A percentile compares a stretch with the other conserved stretches of the same genome.
These are phyloP conservation scores for Ammodytes dubius DNA, from an alignment of 2,113 vertebrate species.

Conservation along the genomic window DNA sequence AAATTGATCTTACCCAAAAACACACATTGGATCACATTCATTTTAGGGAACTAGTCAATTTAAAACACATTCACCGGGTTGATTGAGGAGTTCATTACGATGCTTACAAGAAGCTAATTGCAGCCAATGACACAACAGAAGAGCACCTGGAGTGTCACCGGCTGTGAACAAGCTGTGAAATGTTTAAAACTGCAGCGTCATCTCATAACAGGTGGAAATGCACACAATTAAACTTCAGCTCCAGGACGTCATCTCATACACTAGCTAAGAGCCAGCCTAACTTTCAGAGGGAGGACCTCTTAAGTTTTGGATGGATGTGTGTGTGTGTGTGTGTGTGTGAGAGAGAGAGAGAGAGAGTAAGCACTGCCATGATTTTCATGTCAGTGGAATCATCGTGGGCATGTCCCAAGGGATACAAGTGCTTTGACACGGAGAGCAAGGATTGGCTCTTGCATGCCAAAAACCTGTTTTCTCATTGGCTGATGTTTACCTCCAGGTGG, in stretches of 20 bases:
- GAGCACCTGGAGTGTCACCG: neutral
- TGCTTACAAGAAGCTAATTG: neutral
- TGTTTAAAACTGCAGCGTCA: slow-evolving; percentile 22
- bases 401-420: slow-evolving; percentile 39
- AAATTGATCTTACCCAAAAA: neutral
- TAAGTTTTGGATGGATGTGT: neutral
- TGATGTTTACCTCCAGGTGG: slow-evolving; percentile 64
- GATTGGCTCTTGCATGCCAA: slow-evolving; percentile 58
- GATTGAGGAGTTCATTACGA: neutral
- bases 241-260: neutral
- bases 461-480: slow-evolving; percentile 62
- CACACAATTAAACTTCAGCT: neutral
- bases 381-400: slow-evolving; percentile 37
- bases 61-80: neutral
- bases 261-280: neutral
- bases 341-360: slow-evolving; percentile 17
- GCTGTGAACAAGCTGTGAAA: neutral
- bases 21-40: neutral
- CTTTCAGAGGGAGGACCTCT: slow-evolving; percentile 17
- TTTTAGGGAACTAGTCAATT: neutral
- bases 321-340: slow-evolving; percentile 1
- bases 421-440: slow-evolving; percentile 41
- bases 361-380: slow-evolving; percentile 40
- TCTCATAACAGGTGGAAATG: neutral
- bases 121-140: neutral